Percentiles rank a stretch among this genome's conserved stretches.
Conservation (phyloP, 2,797 vertebrate species). For the Cyprinodon diabolis region DNA sequence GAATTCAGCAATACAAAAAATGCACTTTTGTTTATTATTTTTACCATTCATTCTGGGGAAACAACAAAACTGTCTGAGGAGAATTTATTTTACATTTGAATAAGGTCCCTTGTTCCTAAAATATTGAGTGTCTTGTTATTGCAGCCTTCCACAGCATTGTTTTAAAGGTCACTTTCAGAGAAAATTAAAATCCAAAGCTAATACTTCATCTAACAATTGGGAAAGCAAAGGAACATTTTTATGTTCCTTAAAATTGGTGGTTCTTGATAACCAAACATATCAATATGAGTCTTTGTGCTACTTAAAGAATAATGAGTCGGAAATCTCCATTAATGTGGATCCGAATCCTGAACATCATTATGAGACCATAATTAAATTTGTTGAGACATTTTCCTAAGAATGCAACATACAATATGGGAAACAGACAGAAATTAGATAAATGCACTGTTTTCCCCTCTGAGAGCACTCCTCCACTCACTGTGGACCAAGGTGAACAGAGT, state of each 20-base stretch:
- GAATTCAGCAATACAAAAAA: neutral
- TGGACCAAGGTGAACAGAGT: no score
- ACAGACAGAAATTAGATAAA: no score
- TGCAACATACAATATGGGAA: no score
- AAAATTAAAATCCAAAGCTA: no score
- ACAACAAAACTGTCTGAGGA: neutral
- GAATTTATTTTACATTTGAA: neutral
- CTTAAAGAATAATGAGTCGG: neutral
- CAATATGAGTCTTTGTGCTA: neutral
- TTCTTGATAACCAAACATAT: neutral
- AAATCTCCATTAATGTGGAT: neutral
- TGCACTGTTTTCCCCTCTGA: no score
- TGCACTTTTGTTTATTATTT: no score
- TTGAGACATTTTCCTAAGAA: no score
- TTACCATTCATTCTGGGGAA: neutral
- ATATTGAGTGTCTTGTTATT: no score
- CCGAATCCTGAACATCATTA: neutral
- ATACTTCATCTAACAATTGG: neutral
- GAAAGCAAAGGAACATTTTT: neutral
- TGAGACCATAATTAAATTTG: no score
- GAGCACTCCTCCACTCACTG: no score
- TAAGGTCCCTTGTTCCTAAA: neutral
- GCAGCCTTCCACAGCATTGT: no score
- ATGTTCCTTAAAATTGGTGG: neutral
- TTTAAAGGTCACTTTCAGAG: no score